These are phyloP conservation scores for Ctenoplectra terminalis DNA, from an alignment of 1,140 invertebrate genomes.

Conservation along the genomic window DNA sequence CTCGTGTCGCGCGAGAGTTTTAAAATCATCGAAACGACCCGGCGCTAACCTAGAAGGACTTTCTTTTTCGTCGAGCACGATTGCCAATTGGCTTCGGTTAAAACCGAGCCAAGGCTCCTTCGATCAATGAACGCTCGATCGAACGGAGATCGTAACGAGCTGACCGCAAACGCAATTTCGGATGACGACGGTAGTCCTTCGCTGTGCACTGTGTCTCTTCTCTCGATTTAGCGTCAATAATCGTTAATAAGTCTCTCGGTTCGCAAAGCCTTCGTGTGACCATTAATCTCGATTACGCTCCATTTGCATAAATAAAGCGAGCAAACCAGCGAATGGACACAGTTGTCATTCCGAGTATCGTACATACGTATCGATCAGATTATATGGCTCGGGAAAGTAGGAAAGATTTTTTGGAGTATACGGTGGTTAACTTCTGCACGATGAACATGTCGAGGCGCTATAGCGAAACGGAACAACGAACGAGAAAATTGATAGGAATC, in stretches of 20 bases:
- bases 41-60: not conserved
- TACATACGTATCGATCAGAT: too few species aligned
- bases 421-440: too few species aligned
- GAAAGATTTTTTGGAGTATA: too few species aligned
- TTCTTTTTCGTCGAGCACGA: not conserved
- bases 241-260: not conserved
- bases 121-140: slow-evolving; percentile 7
- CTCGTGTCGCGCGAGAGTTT: not conserved
- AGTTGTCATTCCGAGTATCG: too few species aligned
- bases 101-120: not conserved
- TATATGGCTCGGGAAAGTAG: too few species aligned
- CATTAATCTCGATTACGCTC: slow-evolving; percentile 14
- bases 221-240: slow-evolving; percentile 16
- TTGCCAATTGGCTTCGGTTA: slow-evolving; percentile 30
- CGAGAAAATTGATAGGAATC: not conserved
- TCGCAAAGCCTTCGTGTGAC: not conserved
- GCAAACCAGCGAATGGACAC: too few species aligned
- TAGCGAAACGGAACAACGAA: not conserved
- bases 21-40: not conserved
- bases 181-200: not conserved
- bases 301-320: slow-evolving; percentile 16
- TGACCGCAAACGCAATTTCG: not conserved
- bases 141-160: not conserved
- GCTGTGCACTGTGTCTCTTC: too few species aligned
- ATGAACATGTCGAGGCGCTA: too few species aligned